phyloP scores from a whole-genome alignment of 2,797 vertebrate genomes.

The Mus minutoides region DNA sequence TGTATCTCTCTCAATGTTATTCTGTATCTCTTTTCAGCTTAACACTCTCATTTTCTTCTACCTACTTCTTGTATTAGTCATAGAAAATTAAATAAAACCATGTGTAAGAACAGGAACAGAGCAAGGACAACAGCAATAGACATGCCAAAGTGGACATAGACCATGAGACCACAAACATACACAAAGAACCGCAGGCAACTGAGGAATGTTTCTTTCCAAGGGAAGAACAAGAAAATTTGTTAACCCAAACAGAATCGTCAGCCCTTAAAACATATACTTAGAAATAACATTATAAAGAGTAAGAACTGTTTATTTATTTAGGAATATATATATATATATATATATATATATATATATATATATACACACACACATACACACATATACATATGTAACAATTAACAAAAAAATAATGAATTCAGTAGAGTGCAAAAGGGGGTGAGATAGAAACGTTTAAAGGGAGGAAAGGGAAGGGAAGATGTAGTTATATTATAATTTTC shows the following conservation, averaged over 20 bases:
- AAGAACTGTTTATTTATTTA: not conserved
- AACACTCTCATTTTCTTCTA: not conserved
- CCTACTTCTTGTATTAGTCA: not conserved
- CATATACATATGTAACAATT: not conserved
- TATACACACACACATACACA: not conserved
- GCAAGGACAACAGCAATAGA: not conserved
- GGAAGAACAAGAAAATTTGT: too few relatives aligned
- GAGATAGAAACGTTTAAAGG: not conserved
- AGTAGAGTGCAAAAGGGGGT: not conserved
- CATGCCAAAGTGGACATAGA: not conserved
- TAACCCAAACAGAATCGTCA: not conserved
- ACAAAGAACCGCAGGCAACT: too few relatives aligned
- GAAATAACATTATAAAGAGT: not conserved
- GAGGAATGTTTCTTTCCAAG: not conserved
- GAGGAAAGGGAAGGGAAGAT: not conserved
- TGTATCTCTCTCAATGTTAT: not conserved
- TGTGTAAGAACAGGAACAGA: not conserved
- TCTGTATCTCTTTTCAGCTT: not conserved
- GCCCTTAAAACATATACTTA: not conserved
- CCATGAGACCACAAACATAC: not conserved
- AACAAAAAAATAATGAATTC: not conserved
- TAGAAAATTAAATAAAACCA: not conserved
- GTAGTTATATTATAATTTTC: not conserved
- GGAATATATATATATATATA: too few relatives aligned
- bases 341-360: not conserved